Evolutionary conservation across 1,140 invertebrate species (phyloP), one percentile per base, ranked within the genome.

Genomic region (Aradophagus sp.): DNA sequence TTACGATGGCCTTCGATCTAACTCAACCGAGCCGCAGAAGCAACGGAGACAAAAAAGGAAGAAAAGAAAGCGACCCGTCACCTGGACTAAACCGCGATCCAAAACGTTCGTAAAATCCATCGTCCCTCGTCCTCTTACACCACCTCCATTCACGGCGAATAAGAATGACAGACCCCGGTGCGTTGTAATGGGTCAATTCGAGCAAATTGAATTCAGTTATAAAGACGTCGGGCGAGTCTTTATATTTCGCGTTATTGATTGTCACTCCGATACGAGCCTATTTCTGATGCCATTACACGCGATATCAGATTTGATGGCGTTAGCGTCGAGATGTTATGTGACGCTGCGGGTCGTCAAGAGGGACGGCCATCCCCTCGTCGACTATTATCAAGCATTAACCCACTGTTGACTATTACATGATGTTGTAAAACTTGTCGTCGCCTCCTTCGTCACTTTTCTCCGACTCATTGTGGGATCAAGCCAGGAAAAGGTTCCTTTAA

Each of bases 341-440:
- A 38, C 23, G 45, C 52, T 66, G 62, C 50, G 69, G 59, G 48
- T 78, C 71, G 69, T 80, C 78, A 77, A 63, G 56, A 66, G 53
- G 56, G 59, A 56, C 65, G 66, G 52, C 38, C 36, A 35, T 59
- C 45, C 63, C 59, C 66, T 63, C 69, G 53, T 7, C 69, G 45
- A 34, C 76, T 73, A 78, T 80, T 79, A 79, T 76, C 44, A 44
- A 65, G 73, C 70, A 78, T 79, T 79, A 78, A 79, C 76, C 70
- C 61, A 68, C 75, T 71, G 76, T 79, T 74, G 67, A 71, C 73
- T 74, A 78, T 78, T 73, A 59, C 62, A 73, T 63, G 69, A 42
- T 36, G 23, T 53, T 59, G 58, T 66, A 73, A 73, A 67, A 72
- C 35, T 75, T 77, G 61, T 77, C 70, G 69, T 45, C 17, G 16